Percentiles rank a stretch among this genome's conserved stretches.
Evolutionary conservation across 2,888 invertebrate genomes (phyloP).

Genomic region (Rhogogaster chlorosoma): DNA sequence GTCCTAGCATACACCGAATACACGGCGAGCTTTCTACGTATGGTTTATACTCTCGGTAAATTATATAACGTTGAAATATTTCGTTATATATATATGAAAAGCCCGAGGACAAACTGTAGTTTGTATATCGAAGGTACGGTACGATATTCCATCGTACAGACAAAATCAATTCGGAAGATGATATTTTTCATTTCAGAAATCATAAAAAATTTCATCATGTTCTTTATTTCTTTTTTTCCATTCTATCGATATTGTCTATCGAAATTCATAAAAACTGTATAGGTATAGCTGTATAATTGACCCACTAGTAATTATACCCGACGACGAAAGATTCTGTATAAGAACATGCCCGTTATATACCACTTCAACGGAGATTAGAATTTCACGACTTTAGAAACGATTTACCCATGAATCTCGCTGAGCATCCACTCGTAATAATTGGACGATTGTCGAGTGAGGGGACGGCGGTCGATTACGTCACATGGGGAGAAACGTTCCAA

Average conservation of each 20-base stretch:
- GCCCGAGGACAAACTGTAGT: neutral
- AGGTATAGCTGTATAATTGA: too few species aligned
- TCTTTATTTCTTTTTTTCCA: neutral
- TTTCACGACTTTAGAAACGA: neutral
- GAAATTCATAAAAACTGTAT: too few species aligned
- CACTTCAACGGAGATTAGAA: neutral
- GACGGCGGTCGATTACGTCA: neutral
- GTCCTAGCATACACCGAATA: neutral
- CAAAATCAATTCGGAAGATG: neutral
- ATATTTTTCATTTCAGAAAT: neutral
- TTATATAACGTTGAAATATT: neutral
- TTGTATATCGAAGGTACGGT: neutral
- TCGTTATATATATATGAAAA: neutral
- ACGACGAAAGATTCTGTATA: neutral
- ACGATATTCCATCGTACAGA: too few species aligned
- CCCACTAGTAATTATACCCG: neutral
- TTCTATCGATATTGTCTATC: neutral
- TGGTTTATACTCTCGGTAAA: neutral
- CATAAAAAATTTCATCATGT: neutral
- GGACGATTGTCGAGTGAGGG: neutral
- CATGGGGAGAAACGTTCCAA: neutral
- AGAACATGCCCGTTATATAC: neutral
- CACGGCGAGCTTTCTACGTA: neutral
- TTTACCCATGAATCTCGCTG: neutral
- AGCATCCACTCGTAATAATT: constrained; percentile 24